phyloP scores from a whole-genome alignment of 2,113 vertebrate genomes.

The Dascyllus trimaculatus region DNA sequence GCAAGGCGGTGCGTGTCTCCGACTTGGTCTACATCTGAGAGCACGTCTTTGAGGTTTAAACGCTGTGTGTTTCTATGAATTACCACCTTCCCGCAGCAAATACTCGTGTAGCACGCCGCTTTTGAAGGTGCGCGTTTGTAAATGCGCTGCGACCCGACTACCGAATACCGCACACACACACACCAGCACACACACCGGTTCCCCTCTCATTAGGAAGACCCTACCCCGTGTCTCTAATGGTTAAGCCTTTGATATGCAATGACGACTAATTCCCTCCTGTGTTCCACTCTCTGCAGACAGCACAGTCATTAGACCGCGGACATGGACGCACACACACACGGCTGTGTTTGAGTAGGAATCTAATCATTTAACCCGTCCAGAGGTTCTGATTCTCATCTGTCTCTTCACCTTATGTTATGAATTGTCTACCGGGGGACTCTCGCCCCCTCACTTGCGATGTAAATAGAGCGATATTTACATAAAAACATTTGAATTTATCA shows the following conservation, averaged over 20 bases:
- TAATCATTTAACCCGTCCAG: conserved; percentile 81
- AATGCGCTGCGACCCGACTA: conserved; percentile 60
- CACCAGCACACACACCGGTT: conserved; percentile 52
- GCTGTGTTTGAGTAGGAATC: conserved; percentile 55
- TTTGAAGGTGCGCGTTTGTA: conserved; percentile 50
- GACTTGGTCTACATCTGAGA: conserved; percentile 54
- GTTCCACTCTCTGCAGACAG: conserved; percentile 77
- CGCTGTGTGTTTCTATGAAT: background rate
- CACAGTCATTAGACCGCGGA: conserved; percentile 70
- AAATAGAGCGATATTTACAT: conserved; percentile 84
- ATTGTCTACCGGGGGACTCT: conserved; percentile 72
- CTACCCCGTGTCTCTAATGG: conserved; percentile 74
- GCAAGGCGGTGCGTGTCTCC: conserved; percentile 51
- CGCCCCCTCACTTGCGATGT: conserved; percentile 77
- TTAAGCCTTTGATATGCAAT: conserved; percentile 86
- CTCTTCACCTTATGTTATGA: conserved; percentile 74
- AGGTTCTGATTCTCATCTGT: conserved; percentile 75
- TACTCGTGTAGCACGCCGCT: background rate
- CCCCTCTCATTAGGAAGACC: conserved; percentile 80
- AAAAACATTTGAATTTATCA: conserved; percentile 83
- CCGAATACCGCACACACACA: conserved; percentile 40
- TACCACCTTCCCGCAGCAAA: too few relatives aligned
- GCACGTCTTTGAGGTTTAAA: conserved; percentile 33
- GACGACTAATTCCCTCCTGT: conserved; percentile 84
- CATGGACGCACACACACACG: conserved; percentile 11